A percentile compares a stretch with the other conserved stretches of the same genome.
phyloP scores from a whole-genome alignment of 2,797 vertebrate genomes.

The Notolepis coatsorum region DNA sequence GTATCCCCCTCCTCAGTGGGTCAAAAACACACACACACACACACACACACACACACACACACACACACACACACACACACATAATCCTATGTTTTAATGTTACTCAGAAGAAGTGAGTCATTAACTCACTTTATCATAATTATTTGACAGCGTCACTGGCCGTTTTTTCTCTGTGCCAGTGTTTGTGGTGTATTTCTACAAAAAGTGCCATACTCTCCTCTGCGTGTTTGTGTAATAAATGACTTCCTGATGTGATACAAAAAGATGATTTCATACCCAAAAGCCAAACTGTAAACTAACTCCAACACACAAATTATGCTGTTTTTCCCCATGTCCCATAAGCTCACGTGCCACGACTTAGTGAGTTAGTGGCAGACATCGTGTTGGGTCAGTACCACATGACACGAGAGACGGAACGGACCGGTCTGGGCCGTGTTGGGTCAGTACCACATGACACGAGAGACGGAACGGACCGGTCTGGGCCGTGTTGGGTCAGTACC shows the following conservation, averaged over 20 bases:
- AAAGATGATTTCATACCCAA: background rate
- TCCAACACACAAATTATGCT: slow-evolving; percentile 22
- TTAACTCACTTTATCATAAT: background rate
- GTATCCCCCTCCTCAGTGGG: slow-evolving; percentile 15
- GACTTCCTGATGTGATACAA: background rate
- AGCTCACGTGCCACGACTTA: slow-evolving; percentile 1
- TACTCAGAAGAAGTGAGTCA: slow-evolving; percentile 45
- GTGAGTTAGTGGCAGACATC: too few species aligned
- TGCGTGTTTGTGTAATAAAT: background rate
- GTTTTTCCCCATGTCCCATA: slow-evolving; percentile 8
- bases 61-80: background rate
- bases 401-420: too few species aligned
- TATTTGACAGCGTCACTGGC: background rate
- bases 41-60: slow-evolving; percentile 4
- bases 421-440: too few species aligned
- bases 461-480: too few species aligned
- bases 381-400: too few species aligned
- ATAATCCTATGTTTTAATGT: background rate
- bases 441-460: too few species aligned
- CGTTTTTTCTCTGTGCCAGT: slow-evolving; percentile 3
- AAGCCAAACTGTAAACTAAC: background rate
- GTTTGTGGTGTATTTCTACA: slow-evolving; percentile 19
- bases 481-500: too few species aligned
- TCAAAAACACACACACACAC: background rate
- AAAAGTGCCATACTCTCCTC: slow-evolving; percentile 1